phyloP scores from a whole-genome alignment of 2,113 vertebrate species.

The Aptenodytes patagonicus region DNA sequence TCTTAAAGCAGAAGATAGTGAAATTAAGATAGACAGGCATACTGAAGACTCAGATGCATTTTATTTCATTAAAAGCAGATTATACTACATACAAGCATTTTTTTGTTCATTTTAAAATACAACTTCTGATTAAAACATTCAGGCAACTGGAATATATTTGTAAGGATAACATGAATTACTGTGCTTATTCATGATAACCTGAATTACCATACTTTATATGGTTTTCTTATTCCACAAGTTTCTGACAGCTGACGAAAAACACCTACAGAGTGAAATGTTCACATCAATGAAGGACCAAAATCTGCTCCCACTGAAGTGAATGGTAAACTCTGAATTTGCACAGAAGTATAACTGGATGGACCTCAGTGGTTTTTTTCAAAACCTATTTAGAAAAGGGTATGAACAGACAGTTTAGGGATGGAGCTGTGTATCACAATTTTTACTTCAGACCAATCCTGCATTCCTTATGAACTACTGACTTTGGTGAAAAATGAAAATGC shows the following conservation, averaged over 20 bases:
- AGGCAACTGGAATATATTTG: background rate
- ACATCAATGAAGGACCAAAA: background rate
- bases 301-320: background rate
- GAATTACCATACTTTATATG: background rate
- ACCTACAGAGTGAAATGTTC: background rate
- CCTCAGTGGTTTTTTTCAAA: background rate
- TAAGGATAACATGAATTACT: background rate
- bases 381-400: background rate
- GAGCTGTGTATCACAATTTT: background rate
- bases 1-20: background rate
- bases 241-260: background rate
- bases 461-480: background rate
- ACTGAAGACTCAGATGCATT: background rate
- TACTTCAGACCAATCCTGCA: background rate
- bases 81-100: background rate
- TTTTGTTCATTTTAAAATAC: background rate
- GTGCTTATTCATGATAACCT: background rate
- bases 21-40: slow-evolving; percentile 5
- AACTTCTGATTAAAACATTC: background rate
- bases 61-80: slow-evolving; percentile 7
- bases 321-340: background rate
- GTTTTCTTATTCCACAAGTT: background rate
- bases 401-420: background rate
- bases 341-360: background rate
- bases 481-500: background rate